Percentiles rank a stretch among this genome's conserved stretches.
These are phyloP conservation scores for Eupithecia exiguata DNA, from an alignment of 2,888 invertebrate species.

Conservation along the genomic window DNA sequence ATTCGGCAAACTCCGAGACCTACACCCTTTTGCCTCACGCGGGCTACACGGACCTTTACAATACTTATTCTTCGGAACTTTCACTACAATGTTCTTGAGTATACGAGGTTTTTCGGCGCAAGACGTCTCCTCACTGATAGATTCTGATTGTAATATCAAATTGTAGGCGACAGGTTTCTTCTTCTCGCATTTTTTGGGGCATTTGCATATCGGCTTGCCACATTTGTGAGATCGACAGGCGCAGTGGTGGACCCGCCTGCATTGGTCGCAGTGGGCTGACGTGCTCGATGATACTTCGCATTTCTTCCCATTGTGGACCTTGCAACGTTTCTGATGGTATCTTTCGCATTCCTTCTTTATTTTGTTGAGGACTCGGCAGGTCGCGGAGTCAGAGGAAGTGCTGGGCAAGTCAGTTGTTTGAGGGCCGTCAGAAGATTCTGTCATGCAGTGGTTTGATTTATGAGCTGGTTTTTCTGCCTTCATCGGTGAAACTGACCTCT, in stretches of 20 bases:
- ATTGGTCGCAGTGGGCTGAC: conserved; percentile 68
- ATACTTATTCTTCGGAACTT: conserved; percentile 66
- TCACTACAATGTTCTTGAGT: conserved; percentile 71
- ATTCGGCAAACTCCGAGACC: conserved; percentile 66
- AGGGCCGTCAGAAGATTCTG: conserved; percentile 58
- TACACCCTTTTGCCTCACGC: conserved; percentile 45
- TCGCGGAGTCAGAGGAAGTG: conserved; percentile 71
- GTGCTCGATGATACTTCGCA: conserved; percentile 72
- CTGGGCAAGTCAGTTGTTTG: conserved; percentile 64
- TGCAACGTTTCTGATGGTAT: conserved; percentile 71
- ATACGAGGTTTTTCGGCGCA: conserved; percentile 52
- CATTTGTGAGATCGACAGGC: conserved; percentile 61
- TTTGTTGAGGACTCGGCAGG: conserved; percentile 71
- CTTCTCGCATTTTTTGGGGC: conserved; percentile 63
- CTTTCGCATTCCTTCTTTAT: conserved; percentile 76
- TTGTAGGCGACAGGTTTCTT: conserved; percentile 77
- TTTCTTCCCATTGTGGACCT: conserved; percentile 55
- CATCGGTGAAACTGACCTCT: conserved; percentile 7
- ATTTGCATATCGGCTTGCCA: conserved; percentile 45
- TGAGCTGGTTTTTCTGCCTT: conserved; percentile 34
- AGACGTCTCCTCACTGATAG: conserved; percentile 65
- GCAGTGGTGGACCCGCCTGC: conserved; percentile 66
- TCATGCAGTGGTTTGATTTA: conserved; percentile 51
- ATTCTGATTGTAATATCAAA: conserved; percentile 76
- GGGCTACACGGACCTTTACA: conserved; percentile 45